Conservation (phyloP, 2,888 invertebrate species). For the Trichacis sp. region DNA sequence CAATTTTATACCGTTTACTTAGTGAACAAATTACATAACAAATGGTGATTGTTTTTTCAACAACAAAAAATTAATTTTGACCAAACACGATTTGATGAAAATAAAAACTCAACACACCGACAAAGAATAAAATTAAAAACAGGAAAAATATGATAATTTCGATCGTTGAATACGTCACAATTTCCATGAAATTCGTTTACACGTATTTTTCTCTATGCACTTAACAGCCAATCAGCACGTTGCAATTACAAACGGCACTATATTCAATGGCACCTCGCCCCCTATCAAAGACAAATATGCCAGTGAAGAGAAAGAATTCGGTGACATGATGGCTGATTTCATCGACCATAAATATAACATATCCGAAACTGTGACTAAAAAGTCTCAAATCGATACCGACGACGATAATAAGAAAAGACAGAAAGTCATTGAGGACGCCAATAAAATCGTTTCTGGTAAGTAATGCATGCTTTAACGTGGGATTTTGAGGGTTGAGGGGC, state of each 20-base stretch:
- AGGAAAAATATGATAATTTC: too few relatives aligned
- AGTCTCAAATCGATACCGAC: slow-evolving; percentile 55
- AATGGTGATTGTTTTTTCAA: too few relatives aligned
- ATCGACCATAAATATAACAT: slow-evolving; percentile 62
- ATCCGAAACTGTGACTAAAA: slow-evolving; percentile 63
- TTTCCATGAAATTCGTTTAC: slow-evolving; percentile 23
- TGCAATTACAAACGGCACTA: slow-evolving; percentile 68
- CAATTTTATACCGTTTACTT: too few relatives aligned
- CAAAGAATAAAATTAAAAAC: not conserved
- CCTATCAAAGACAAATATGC: slow-evolving; percentile 68
- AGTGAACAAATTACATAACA: too few relatives aligned
- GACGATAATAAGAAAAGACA: slow-evolving; percentile 64
- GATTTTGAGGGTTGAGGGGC: slow-evolving; percentile 63
- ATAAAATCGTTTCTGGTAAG: slow-evolving; percentile 66
- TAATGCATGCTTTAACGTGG: slow-evolving; percentile 41
- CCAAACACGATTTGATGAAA: too few relatives aligned
- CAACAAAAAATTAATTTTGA: too few relatives aligned
- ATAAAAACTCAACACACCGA: not conserved
- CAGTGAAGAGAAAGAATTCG: slow-evolving; percentile 66
- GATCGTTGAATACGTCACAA: too few relatives aligned
- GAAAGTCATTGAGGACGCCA: slow-evolving; percentile 64
- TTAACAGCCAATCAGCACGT: slow-evolving; percentile 66
- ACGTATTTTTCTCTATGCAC: slow-evolving; percentile 50
- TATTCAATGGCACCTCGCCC: slow-evolving; percentile 68
- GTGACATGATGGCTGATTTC: slow-evolving; percentile 66